A percentile compares a stretch with the other conserved stretches of the same genome.
Evolutionary conservation across 2,113 vertebrate genomes (phyloP).

Genomic region (Chitala chitala): DNA sequence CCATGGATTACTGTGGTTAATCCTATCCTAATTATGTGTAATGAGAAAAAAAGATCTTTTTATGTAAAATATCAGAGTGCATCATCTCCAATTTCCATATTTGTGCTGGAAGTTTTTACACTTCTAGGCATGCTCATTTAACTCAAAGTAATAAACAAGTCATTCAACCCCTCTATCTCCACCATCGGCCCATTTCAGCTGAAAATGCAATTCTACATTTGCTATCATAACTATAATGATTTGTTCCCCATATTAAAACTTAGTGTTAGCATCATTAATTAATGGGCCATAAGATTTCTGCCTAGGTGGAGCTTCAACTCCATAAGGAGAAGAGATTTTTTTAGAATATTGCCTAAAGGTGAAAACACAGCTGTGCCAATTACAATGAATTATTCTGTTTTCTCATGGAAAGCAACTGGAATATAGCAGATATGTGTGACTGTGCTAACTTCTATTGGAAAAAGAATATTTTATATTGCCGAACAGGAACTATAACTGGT

Average conservation of each 20-base stretch:
- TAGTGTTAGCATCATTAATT: slow-evolving; percentile 11
- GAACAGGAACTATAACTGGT: too few species aligned
- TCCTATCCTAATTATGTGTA: not conserved
- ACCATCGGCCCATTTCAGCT: slow-evolving; percentile 1
- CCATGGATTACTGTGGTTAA: too few species aligned
- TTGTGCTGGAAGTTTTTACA: not conserved
- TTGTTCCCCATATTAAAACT: not conserved
- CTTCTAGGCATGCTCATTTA: not conserved
- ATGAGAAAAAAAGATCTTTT: not conserved
- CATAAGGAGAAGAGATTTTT: not conserved
- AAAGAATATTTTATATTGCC: too few species aligned
- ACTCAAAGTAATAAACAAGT: not conserved
- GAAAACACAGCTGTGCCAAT: slow-evolving; percentile 23
- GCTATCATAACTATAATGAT: slow-evolving; percentile 6
- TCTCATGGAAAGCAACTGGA: not conserved
- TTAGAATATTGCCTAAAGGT: slow-evolving; percentile 11
- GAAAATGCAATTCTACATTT: slow-evolving; percentile 7
- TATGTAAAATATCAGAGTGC: too few species aligned
- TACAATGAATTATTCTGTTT: slow-evolving; percentile 14
- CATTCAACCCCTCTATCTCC: not conserved
- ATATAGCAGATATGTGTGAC: not conserved
- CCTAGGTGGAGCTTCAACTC: slow-evolving; percentile 9
- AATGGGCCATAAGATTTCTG: slow-evolving; percentile 6
- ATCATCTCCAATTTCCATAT: not conserved
- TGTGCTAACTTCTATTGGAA: too few species aligned